Evolutionary conservation across 2,888 invertebrate genomes (phyloP), one percentile per base, ranked within the genome.

Genomic region (Mesoligia furuncula): DNA sequence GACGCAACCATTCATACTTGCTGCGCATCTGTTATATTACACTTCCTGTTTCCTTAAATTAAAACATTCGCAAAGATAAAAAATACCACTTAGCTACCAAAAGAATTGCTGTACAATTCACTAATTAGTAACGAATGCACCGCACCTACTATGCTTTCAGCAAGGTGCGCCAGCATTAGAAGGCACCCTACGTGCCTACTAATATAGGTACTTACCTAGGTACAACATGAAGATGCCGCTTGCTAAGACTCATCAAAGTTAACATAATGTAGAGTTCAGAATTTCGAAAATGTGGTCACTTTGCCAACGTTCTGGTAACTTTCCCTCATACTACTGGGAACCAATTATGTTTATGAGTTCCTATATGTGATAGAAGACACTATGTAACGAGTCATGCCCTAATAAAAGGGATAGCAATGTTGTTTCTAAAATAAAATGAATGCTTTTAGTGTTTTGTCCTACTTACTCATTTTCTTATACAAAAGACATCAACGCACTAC

Each of bases 401-500:
- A 42, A 31, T n/a, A 13, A 54, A 80, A 45, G 1, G 9, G 24
- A n/a, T 15, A 27, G n/a, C 0, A 59, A n/a, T 8, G 8, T 61
- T 5, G 5, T 61, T 80, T 59, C 4, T 69, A 42, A 36, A 11
- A 61, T 20, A 51, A 61, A 45, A 68, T 27, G 5, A 17, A 39
- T 54, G 7, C 1, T 42, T 31, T 9, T 6, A 24, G 3, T 24
- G 0, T 31, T 39, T 65, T 61, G 27, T 31, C 39, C 17, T n/a
- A 72, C 48, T 57, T n/a, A 24, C 27, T 24, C 0, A 31, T 27
- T 74, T 39, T 65, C n/a, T 54, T 62, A 75, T 86, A 80, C 76
- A 88, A 90, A 90, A 91, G 89, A 90, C 84, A 67, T 91, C 88
- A 91, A 91, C 91, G 92, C 83, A 42, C 24, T 59, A 11, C 6